A percentile compares a stretch with the other conserved stretches of the same genome.
Evolutionary conservation across 2,113 vertebrate genomes (phyloP).

Genomic region (Planiliza haematocheilus): DNA sequence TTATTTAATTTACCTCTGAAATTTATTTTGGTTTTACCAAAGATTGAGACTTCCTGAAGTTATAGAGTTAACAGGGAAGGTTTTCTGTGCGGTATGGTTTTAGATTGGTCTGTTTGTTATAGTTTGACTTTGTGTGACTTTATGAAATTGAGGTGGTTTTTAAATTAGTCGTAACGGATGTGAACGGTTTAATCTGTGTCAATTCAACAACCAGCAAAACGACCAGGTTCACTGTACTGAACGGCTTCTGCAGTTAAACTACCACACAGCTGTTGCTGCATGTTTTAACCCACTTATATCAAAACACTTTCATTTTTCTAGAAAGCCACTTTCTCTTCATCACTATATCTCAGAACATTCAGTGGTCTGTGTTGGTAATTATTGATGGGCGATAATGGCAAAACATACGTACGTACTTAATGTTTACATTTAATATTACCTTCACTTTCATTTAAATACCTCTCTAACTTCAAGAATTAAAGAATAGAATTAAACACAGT

Average conservation of each 20-base stretch:
- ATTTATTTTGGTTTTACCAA: constrained; percentile 28
- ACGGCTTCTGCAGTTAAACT: neutral
- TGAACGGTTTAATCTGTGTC: neutral
- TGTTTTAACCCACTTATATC: constrained; percentile 10
- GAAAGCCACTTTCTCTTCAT: no score
- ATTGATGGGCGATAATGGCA: no score
- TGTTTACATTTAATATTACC: no score
- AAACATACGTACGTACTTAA: no score
- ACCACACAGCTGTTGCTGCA: neutral
- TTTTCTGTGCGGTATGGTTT: constrained; percentile 17
- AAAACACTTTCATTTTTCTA: no score
- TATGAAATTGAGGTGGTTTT: neutral
- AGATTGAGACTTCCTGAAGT: constrained; percentile 38
- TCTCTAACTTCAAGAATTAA: no score
- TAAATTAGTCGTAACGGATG: neutral
- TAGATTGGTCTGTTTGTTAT: neutral
- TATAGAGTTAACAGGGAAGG: neutral
- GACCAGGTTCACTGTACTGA: constrained; percentile 44
- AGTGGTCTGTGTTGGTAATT: no score
- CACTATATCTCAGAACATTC: no score
- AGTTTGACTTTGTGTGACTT: neutral
- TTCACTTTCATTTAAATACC: no score
- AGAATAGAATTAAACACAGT: no score
- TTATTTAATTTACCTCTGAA: neutral
- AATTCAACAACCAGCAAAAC: constrained; percentile 43